Conservation (phyloP, 2,113 vertebrate species). For the Origma solitaria region DNA sequence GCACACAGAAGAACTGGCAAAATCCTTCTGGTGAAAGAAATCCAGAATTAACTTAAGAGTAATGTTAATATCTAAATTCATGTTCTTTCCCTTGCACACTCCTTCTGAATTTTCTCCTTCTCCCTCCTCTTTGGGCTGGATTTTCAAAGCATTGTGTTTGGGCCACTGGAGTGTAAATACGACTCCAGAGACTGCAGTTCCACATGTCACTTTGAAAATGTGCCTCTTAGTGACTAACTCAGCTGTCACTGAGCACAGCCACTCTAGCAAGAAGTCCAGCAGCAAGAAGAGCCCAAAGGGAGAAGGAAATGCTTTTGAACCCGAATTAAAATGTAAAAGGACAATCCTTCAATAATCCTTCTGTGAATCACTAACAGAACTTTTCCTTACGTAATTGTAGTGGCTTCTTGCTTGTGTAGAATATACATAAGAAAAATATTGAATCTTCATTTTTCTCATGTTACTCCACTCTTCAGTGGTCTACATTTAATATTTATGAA, state of each 20-base stretch:
- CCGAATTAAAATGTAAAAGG: neutral
- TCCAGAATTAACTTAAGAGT: neutral
- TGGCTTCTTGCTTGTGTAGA: neutral
- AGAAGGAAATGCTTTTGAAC: neutral
- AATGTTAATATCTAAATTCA: neutral
- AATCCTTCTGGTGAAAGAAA: neutral
- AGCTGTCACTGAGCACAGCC: neutral
- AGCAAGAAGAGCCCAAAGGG: neutral
- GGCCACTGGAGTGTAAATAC: neutral
- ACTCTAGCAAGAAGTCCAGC: neutral
- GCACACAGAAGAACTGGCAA: neutral
- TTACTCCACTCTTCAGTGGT: neutral
- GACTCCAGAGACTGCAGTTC: neutral
- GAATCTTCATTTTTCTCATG: neutral
- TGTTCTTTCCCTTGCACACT: neutral
- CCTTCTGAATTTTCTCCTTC: neutral
- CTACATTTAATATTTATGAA: neutral
- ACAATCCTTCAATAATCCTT: neutral
- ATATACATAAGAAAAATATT: neutral
- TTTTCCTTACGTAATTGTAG: neutral
- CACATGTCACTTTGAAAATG: neutral
- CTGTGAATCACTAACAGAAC: neutral
- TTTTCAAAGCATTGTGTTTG: slow-evolving; percentile 25
- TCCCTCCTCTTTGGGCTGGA: neutral
- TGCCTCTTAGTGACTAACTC: neutral